Evolutionary conservation across 2,113 vertebrate genomes (phyloP).

Genomic region (Bothrops jararaca): DNA sequence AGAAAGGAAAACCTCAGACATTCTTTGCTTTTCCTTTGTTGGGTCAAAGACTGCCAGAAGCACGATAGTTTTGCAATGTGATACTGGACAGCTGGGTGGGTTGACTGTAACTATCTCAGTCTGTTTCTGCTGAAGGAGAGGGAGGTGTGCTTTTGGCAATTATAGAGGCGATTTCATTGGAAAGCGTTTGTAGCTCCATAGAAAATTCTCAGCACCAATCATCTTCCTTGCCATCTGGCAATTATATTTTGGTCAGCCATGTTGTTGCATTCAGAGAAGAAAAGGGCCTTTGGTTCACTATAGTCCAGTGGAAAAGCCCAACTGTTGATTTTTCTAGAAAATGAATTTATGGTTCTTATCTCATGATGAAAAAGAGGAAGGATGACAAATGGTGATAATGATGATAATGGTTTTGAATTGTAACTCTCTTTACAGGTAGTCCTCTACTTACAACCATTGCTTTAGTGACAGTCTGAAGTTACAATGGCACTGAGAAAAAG

Average conservation of each 20-base stretch:
- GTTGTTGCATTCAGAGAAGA: not conserved
- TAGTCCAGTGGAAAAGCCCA: not conserved
- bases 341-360: not conserved
- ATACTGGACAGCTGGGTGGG: slow-evolving; percentile 62
- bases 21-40: slow-evolving; percentile 66
- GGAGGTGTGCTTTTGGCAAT: slow-evolving; percentile 31
- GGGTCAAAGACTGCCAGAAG: slow-evolving; percentile 67
- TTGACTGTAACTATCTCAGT: slow-evolving; percentile 29
- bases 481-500: too few relatives aligned
- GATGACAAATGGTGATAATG: not conserved
- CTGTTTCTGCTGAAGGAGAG: slow-evolving; percentile 36
- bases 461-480: not conserved
- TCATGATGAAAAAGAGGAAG: not conserved
- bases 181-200: slow-evolving; percentile 1
- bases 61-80: slow-evolving; percentile 66
- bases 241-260: not conserved
- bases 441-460: not conserved
- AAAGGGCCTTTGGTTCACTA: not conserved
- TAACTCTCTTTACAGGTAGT: not conserved
- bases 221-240: not conserved
- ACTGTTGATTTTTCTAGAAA: not conserved
- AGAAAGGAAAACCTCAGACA: slow-evolving; percentile 16
- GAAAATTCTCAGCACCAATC: not conserved
- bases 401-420: not conserved
- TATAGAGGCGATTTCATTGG: not conserved